Percentiles rank a stretch among this genome's conserved stretches.
These are phyloP conservation scores for Aratinga solstitialis DNA, from an alignment of 2,797 vertebrate species.

Conservation along the genomic window DNA sequence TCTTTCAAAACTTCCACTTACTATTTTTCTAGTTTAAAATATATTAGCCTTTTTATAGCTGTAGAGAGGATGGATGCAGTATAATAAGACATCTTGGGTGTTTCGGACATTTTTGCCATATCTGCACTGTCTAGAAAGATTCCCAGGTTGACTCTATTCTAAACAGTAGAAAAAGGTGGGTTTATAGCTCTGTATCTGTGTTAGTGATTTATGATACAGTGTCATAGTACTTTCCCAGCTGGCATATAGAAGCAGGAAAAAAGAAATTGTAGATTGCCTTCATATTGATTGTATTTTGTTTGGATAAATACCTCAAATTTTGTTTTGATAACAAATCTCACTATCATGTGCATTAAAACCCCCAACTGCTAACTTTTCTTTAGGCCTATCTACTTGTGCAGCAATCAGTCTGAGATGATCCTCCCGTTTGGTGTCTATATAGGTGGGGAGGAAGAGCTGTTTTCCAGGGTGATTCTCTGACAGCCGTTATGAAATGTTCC, in stretches of 20 bases:
- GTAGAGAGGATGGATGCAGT: background rate
- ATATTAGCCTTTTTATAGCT: background rate
- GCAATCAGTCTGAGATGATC: background rate
- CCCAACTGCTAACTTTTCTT: background rate
- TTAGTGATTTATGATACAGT: conserved; percentile 20
- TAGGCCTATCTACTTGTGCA: background rate
- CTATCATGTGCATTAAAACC: background rate
- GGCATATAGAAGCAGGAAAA: conserved; percentile 9
- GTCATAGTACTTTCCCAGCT: conserved; percentile 14
- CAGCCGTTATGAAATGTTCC: background rate
- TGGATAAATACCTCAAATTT: conserved; percentile 38
- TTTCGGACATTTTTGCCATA: background rate
- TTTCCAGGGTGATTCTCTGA: background rate
- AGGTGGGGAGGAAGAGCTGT: background rate
- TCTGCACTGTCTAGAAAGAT: background rate
- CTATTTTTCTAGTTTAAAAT: conserved; percentile 13
- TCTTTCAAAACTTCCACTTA: background rate
- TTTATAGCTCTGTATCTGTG: conserved; percentile 3
- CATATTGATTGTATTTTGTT: background rate
- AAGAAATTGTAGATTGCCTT: conserved; percentile 38
- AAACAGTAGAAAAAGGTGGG: background rate
- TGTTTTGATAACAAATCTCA: background rate
- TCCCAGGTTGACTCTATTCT: background rate
- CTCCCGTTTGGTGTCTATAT: background rate
- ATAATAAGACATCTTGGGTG: background rate